phyloP scores from a whole-genome alignment of 2,113 vertebrate genomes.

The Hippopotamus amphibius region DNA sequence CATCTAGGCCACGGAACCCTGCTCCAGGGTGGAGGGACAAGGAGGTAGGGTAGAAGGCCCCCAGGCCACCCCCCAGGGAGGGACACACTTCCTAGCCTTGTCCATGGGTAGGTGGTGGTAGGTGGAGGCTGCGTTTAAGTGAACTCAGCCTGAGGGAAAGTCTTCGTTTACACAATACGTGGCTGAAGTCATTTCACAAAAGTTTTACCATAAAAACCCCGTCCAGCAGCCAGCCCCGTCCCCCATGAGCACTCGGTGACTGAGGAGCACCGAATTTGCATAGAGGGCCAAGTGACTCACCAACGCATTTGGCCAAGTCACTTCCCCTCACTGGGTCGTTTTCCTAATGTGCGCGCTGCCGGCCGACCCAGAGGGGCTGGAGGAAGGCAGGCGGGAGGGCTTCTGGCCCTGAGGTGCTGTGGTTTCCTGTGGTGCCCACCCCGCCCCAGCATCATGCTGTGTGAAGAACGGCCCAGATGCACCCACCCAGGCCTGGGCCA shows the following conservation, averaged over 20 bases:
- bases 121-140: not conserved
- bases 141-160: not conserved
- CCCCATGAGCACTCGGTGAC: not conserved
- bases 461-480: not conserved
- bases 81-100: not conserved
- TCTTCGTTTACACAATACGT: conserved; percentile 20
- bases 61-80: fast-evolving
- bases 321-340: conserved; percentile 62
- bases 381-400: fast-evolving
- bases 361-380: not conserved
- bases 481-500: not conserved
- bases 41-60: not conserved
- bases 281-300: conserved; percentile 66
- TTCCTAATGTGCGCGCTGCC: not conserved
- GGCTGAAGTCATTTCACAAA: conserved; percentile 39
- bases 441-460: not conserved
- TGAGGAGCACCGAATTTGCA: conserved; percentile 49
- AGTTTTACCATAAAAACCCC: conserved; percentile 18
- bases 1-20: not conserved
- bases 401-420: not conserved
- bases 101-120: not conserved
- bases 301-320: conserved; percentile 50
- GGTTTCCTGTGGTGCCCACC: not conserved
- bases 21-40: not conserved
- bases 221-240: not conserved